Evolutionary conservation across 1,140 invertebrate species (phyloP), one percentile per base, ranked within the genome.

Genomic region (Melanaphis sacchari): DNA sequence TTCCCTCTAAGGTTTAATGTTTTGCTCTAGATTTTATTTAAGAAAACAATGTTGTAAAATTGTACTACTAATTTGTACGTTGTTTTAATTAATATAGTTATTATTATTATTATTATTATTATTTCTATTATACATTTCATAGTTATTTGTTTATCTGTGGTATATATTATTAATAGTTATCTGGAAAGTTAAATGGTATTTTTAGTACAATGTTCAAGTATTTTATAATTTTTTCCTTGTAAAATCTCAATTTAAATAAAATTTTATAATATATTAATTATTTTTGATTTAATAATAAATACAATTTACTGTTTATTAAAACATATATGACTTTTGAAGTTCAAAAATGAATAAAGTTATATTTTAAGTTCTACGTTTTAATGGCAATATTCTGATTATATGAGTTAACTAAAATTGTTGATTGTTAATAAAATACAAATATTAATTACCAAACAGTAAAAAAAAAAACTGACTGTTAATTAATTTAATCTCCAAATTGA

Each of bases 101-200:
- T 66, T 31, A 46, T 88, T 88, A 88, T 89, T 87, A 87, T 52
- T 89, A 36, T 49, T 88, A 52, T 49, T 88, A 49, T 88, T 90
- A 90, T 90, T 54, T 11, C 15, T 90, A 59, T 66, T 66, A 52
- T 52, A 54, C 46, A 89, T 89, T 54, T 89, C 46, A 54, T 89
- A 36, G 88, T 89, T 54, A 89, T 54, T 90, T 18, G 40, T 90
- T 66, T 41, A 66, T 90, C 26, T 66, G 89, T 66, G 52, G 89
- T 90, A 90, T 66, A 54, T 66, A 90, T 66, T 84, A 40, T 90
- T 41, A 66, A 66, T 90, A 66, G 89, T 90, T 90, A 90, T 54
- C 59, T 40, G 89, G 21, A 66, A 90, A 66, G 54, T 90, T 90
- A 66, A 90, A 90, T 90, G 21, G 89, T 90, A 90, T 90, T 90